phyloP scores from a whole-genome alignment of 2,797 vertebrate genomes.

The Nannoperca australis region DNA sequence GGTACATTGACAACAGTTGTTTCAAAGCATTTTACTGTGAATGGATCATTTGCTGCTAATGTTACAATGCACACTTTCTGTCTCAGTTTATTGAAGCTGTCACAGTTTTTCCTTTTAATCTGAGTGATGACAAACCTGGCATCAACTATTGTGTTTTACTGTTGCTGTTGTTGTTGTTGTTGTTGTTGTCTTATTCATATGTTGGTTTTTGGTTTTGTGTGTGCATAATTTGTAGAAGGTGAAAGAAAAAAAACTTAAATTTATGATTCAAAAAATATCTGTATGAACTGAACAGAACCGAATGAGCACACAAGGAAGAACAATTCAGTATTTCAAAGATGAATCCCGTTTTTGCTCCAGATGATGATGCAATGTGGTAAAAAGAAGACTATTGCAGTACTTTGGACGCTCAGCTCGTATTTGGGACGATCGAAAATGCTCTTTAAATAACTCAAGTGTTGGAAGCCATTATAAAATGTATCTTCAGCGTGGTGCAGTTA shows the following conservation, averaged over 20 bases:
- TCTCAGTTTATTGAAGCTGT: neutral
- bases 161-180: neutral
- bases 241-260: neutral
- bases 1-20: neutral
- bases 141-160: neutral
- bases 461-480: slow-evolving; percentile 18
- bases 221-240: neutral
- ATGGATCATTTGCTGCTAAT: neutral
- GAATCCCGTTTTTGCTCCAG: neutral
- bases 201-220: neutral
- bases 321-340: neutral
- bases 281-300: neutral
- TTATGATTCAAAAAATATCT: neutral
- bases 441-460: slow-evolving; percentile 33
- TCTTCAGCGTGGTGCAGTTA: slow-evolving; percentile 23
- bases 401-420: slow-evolving; percentile 7
- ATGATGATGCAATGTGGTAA: neutral
- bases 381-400: neutral
- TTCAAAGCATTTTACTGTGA: neutral
- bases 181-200: neutral
- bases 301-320: neutral
- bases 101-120: neutral
- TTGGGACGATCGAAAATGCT: slow-evolving; percentile 19
- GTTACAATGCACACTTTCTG: neutral
- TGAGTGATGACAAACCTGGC: neutral